These are phyloP conservation scores for Ophion obscuratus DNA, from an alignment of 2,888 invertebrate species.

Conservation along the genomic window DNA sequence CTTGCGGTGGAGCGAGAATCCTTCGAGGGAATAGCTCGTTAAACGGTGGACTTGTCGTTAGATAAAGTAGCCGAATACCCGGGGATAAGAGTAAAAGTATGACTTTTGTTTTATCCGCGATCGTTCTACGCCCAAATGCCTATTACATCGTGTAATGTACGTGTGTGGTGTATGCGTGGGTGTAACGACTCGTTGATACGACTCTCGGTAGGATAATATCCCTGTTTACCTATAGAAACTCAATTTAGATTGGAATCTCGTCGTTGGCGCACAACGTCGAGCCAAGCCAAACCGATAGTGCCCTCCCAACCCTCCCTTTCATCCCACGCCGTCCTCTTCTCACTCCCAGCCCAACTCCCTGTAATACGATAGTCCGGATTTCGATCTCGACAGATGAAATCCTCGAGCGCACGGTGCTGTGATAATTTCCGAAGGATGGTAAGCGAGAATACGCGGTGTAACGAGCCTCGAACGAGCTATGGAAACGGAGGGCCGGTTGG, in stretches of 20 bases:
- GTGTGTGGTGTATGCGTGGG: not conserved
- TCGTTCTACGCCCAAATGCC: slow-evolving; percentile 46
- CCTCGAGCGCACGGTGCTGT: slow-evolving; percentile 35
- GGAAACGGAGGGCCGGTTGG: not conserved
- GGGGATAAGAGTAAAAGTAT: slow-evolving; percentile 30
- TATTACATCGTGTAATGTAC: slow-evolving; percentile 18
- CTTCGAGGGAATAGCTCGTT: not conserved
- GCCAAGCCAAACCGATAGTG: slow-evolving; percentile 59
- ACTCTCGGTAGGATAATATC: slow-evolving; percentile 63
- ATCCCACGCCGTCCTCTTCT: slow-evolving; percentile 3
- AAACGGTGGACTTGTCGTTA: slow-evolving; percentile 6
- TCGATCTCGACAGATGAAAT: slow-evolving; percentile 55
- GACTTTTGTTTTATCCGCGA: slow-evolving; percentile 45
- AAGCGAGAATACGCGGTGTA: not conserved
- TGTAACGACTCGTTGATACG: slow-evolving; percentile 66
- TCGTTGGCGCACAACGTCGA: slow-evolving; percentile 55
- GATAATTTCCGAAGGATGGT: slow-evolving; percentile 56
- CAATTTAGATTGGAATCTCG: slow-evolving; percentile 69
- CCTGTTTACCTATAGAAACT: slow-evolving; percentile 69
- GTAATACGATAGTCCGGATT: slow-evolving; percentile 55
- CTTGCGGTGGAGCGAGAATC: not conserved
- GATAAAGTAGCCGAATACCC: slow-evolving; percentile 1
- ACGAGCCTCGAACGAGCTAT: not conserved
- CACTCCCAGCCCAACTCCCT: not conserved
- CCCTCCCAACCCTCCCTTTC: not conserved